Base-by-base conservation (phyloP, 2,113 vertebrate species). In the Australoheros scitulus region DNA sequence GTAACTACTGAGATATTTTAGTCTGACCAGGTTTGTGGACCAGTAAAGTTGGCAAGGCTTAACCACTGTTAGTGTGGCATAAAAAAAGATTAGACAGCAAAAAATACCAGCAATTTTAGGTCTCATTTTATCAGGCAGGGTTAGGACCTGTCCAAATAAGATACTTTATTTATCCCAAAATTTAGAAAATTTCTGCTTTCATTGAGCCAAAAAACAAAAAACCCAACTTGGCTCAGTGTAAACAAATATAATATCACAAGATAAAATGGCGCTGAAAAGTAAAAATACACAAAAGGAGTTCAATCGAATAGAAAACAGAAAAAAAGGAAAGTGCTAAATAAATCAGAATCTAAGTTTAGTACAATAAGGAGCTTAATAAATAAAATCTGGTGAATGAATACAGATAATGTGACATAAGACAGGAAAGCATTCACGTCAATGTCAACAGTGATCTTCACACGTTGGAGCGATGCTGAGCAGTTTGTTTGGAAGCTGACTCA, bases 101-200 rank as follows among this genome's bases (percentile, higher is more conserved):
- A 41, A 41, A 41, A 41, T 41, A 7, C 36, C 8, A 38, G 8
- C 26, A 6, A 41, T 47, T 68, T 65, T 18, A 8, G 47, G 64
- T 68, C 41, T 68, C 41, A 68, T 68, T 68, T 50, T 50, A 1
- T 50, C 41, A 50, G 41, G 29, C 29, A 47, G 24, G 5, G 64
- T 68, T 29, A 50, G 41, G 9, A 47, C 26, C 64, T 29, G 24
- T 50, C 22, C 41, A 18, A 8, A 50, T 68, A 29, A 50, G 15
- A 68, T 26, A 26, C 15, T 50, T 68, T 68, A 68, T 68, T 68
- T 68, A 7, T 41, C 15, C 22, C 9, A 68, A 5, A 68, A 50
- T 5, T 2, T 68, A 0, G 38, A 0, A 26, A 68, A 47, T 68
- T 26, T 47, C 11, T 41, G 10, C 11, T 11, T 41, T 41, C 4